Evolutionary conservation across 1,140 invertebrate species (phyloP), one percentile per base, ranked within the genome.

Genomic region (Heliconius eleuchia): DNA sequence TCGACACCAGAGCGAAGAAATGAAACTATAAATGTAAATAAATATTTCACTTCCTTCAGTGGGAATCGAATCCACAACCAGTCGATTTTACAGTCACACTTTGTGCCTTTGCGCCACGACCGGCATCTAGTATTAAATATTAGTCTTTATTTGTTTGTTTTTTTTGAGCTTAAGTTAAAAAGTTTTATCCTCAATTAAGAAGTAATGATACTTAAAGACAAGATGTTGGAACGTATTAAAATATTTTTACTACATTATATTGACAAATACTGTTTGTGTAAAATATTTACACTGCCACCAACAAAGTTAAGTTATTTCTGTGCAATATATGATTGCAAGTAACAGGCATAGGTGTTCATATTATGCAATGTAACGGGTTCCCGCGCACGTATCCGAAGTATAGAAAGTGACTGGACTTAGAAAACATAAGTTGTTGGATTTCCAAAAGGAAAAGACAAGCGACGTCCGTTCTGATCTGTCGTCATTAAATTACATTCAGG

Each of bases 351-450:
- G 71, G 34, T 30, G 37, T 66, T 66, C 3, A 74, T 52, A 76
- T 80, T 80, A 78, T 73, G 77, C 66, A 83, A 80, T 76, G 66
- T 37, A 60, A 57, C 37, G 42, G 55, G 52, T 75, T 80, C 46
- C 57, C 55, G 70, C 79, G 79, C 74, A 74, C 71, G 79, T 52
- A 13, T 34, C 37, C 52, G 30, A 39, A 37, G 30, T 60, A 71
- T 83, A 83, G 82, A 83, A 83, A 83, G 82, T 83, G 71, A 74
- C 73, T 81, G 77, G 71, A 71, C 50, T 37, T 72, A 77, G 71
- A 81, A 75, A 79, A 81, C n/a, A 30, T 30, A 66, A 66, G 74
- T 74, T 80, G 52, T 16, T 52, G 46, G 27, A 55, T 55, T 71
- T 50, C 77, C 78, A 73, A 73, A 71, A 66, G 83, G 80, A 82